phyloP scores from a whole-genome alignment of 2,888 invertebrate species.

The Charanyca ferruginea region DNA sequence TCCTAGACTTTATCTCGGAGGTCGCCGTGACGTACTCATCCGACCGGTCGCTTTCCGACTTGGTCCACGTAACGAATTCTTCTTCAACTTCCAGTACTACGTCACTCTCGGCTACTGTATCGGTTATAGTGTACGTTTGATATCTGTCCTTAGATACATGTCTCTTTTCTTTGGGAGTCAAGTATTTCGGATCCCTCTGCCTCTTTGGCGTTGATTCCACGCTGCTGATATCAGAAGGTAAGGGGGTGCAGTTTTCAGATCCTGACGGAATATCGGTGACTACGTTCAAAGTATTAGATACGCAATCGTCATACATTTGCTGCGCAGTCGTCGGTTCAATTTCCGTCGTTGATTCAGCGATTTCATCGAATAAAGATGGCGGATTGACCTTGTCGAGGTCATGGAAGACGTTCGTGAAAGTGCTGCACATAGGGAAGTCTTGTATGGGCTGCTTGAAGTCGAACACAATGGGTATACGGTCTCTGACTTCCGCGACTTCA shows the following conservation, averaged over 20 bases:
- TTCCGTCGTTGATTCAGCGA: conserved; percentile 92
- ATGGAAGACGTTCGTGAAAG: conserved; percentile 86
- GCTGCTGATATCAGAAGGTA: conserved; percentile 94
- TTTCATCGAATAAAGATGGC: conserved; percentile 94
- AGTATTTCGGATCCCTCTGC: conserved; percentile 83
- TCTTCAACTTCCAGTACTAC: conserved; percentile 79
- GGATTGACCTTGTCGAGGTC: conserved; percentile 94
- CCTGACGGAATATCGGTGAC: conserved; percentile 91
- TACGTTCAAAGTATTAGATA: conserved; percentile 90
- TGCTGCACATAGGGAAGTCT: conserved; percentile 85
- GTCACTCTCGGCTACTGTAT: conserved; percentile 80
- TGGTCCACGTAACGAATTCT: conserved; percentile 86
- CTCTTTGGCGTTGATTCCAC: conserved; percentile 95
- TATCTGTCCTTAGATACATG: conserved; percentile 95
- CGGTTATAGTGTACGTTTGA: conserved; percentile 95
- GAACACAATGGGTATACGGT: conserved; percentile 87
- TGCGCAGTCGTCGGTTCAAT: conserved; percentile 87
- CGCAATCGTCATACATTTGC: conserved; percentile 92
- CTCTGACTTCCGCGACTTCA: conserved; percentile 93
- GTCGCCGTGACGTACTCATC: conserved; percentile 81
- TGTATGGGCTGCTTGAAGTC: conserved; percentile 91
- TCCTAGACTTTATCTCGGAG: conserved; percentile 80
- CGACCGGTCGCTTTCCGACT: conserved; percentile 84
- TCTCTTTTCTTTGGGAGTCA: conserved; percentile 95
- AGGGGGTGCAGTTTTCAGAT: conserved; percentile 91